These are phyloP conservation scores for Rhynchomys soricoides DNA, from an alignment of 2,113 vertebrate species.

Conservation along the genomic window DNA sequence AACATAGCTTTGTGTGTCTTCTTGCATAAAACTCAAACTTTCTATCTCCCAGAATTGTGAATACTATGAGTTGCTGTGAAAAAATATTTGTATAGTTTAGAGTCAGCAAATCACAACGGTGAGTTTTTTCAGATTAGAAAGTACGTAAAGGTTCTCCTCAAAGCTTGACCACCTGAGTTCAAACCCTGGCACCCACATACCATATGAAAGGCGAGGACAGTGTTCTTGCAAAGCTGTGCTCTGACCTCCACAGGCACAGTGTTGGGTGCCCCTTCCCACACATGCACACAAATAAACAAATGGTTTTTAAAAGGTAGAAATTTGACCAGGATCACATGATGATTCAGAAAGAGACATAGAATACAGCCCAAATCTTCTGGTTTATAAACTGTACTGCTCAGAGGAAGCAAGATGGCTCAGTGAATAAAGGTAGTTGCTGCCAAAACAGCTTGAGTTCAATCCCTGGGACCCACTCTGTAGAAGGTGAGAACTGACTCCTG, in stretches of 20 bases:
- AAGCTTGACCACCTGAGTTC: not conserved
- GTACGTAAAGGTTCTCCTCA: not conserved
- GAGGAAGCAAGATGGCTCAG: not conserved
- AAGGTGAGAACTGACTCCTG: not conserved
- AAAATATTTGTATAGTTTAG: slow-evolving; percentile 15
- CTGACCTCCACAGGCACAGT: not conserved
- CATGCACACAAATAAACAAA: not conserved
- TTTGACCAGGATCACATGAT: not conserved
- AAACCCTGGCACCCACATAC: not conserved
- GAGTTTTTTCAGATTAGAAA: slow-evolving; percentile 39
- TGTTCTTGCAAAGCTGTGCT: not conserved
- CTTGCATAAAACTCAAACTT: not conserved
- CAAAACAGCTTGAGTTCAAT: not conserved
- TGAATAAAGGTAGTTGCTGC: not conserved
- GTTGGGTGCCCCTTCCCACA: not conserved
- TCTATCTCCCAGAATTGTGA: slow-evolving; percentile 23
- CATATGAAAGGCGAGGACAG: not conserved
- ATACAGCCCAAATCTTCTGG: not conserved
- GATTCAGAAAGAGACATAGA: slow-evolving; percentile 30
- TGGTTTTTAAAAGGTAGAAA: not conserved
- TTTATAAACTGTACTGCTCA: slow-evolving; percentile 23
- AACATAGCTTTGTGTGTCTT: not conserved
- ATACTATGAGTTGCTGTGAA: not conserved
- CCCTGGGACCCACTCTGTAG: not conserved
- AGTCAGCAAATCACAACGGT: slow-evolving; percentile 21